Base-by-base conservation (phyloP, 2,888 invertebrate species). In the Drosophila parthenogenetica region DNA sequence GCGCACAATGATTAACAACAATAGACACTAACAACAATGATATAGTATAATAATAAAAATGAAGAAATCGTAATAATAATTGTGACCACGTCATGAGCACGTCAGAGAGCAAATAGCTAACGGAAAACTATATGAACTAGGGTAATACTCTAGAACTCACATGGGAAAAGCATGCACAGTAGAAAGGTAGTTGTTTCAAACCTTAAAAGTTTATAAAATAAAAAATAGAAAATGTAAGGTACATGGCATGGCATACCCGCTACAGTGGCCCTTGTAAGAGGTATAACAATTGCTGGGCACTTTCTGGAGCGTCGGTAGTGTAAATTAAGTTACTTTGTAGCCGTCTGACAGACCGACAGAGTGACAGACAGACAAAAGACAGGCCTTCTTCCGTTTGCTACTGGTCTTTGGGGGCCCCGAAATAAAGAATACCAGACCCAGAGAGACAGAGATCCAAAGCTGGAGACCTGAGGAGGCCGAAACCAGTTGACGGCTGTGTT, bases 311-410 rank as follows among this genome's bases (percentile, higher is more conserved):
- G 60, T 60, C 51, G 57, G 50, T 73, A 63, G 79, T 85, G 83
- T 72, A 89, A 89, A 86, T 86, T 82, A 89, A 86, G 88, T 78
- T 86, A 88, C 88, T 89, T 88, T 87, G 76, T 82, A 70, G 73
- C 73, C 63, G 19, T 39, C 76, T 74, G 77, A 78, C 77, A 66
- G 69, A 78, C 80, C 61, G 69, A 78, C 80, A 61, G 69, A 78
- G 77, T 66, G 69, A 78, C 77, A 68, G 69, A 29, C 7, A 29
- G n/a, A n/a, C n/a, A 8, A 25, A 8, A 29, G 29, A 78, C 80
- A 68, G 68, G 74, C 68, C 81, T 73, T 69, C 87, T 75, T 84
- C 74, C 81, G 81, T 64, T 77, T 79, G 85, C 85, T 86, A 86
- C 85, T 85, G 89, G 89, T 81, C 65, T 87, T 86, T 60, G 67